A percentile compares a stretch with the other conserved stretches of the same genome.
Conservation (phyloP, 2,797 vertebrate genomes). For the Propithecus deckenii region DNA sequence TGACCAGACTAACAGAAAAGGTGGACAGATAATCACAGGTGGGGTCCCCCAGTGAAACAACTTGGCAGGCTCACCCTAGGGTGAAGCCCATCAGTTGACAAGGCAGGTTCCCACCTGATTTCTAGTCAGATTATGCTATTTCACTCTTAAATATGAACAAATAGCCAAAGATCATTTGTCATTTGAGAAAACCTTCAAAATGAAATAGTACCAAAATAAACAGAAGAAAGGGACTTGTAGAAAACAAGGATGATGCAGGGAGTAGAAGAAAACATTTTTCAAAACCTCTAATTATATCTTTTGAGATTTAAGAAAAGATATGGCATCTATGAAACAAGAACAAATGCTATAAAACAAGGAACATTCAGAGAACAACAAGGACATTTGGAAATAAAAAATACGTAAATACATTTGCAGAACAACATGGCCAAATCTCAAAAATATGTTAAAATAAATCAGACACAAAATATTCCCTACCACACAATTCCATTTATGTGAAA, state of each 20-base stretch:
- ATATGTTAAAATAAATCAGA: background rate
- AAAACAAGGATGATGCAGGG: background rate
- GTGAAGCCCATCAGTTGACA: background rate
- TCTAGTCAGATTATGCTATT: background rate
- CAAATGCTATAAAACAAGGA: background rate
- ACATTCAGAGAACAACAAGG: background rate
- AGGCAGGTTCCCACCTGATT: background rate
- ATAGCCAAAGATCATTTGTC: background rate
- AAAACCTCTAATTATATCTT: background rate
- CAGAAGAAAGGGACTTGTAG: background rate
- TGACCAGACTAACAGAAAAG: background rate
- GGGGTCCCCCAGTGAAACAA: background rate
- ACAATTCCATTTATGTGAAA: background rate
- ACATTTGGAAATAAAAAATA: background rate
- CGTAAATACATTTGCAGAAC: background rate
- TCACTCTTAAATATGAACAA: background rate
- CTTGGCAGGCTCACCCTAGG: background rate
- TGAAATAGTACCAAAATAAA: background rate
- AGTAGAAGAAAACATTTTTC: background rate
- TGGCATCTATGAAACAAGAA: background rate
- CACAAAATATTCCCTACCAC: background rate
- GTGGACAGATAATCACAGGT: background rate
- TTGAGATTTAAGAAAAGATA: background rate
- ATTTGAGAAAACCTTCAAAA: constrained; percentile 20
- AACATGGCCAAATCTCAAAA: constrained; percentile 5